These are phyloP conservation scores for Lissocephala sabroskyi DNA, from an alignment of 2,888 invertebrate genomes.

Conservation along the genomic window DNA sequence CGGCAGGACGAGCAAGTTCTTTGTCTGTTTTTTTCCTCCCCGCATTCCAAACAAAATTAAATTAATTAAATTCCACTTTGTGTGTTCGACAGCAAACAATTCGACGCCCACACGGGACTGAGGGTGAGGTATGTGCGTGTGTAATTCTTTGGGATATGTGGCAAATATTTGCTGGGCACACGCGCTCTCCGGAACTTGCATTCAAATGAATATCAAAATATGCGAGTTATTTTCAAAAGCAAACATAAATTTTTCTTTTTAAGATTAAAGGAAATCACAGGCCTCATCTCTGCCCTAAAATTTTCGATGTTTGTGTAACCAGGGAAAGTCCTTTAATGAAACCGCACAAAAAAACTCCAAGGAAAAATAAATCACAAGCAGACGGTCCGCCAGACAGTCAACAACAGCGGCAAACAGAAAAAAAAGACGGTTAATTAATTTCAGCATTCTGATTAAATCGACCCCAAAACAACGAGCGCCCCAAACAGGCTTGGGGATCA, in stretches of 20 bases:
- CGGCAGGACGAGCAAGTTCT: no score
- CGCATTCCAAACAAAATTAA: conserved; percentile 32
- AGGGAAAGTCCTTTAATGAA: no score
- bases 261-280: neutral
- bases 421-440: conserved; percentile 62
- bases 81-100: neutral
- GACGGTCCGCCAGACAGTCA: no score
- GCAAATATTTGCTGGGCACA: neutral
- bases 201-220: neutral
- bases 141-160: neutral
- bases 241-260: neutral
- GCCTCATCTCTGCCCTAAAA: neutral
- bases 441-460: conserved; percentile 37
- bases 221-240: neutral
- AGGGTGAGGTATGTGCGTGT: neutral
- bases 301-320: no score
- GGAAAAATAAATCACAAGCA: no score
- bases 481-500: conserved; percentile 20
- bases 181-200: neutral
- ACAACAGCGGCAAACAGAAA: no score
- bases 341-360: no score
- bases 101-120: neutral
- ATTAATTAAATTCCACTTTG: conserved; percentile 52
- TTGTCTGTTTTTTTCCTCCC: no score
- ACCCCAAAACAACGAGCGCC: conserved; percentile 17